Base-by-base conservation (phyloP, 1,140 invertebrate species). In the Philotrypesis tridentata region DNA sequence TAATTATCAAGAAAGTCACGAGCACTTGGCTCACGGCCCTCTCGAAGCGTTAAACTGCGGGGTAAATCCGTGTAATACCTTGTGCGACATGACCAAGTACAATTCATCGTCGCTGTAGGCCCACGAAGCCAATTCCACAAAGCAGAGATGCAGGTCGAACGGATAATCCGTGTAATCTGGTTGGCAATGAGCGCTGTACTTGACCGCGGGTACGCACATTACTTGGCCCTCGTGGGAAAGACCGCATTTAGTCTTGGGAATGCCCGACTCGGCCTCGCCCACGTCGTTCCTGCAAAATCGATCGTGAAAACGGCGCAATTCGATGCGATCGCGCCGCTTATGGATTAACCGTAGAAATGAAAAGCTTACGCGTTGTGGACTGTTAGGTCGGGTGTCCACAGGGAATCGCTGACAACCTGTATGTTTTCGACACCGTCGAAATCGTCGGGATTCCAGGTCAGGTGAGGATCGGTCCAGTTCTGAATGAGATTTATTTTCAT, bases 51-150 rank as follows among this genome's bases (percentile, higher is more conserved):
- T n/a, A n/a, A n/a, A n/a, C n/a, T n/a, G n/a, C n/a, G n/a, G n/a
- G n/a, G n/a, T n/a, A n/a, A n/a, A n/a, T n/a, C n/a, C n/a, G n/a
- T 60, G 55, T 6, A 5, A 60, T 65, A 65, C 61, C 67, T 70
- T 37, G 67, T 7, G 31, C 2, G 29, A 29, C 21, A 37, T n/a
- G 1, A 37, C 1, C 9, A 70, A 21, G 6, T 31, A n/a, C 7
- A 95, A 86, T 83, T 94, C 93, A 84, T 94, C 92, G 7, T 90
- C 92, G 3, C 88, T 91, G 72, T 94, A 90, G 79, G 93, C 91
- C 94, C 94, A 94, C 0, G 89, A 88, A 4, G 83, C 85, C 8
- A 91, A 27, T 37, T 88, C 27, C 5, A 91, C 33, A 1, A 80
- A 85, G 55, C 91, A 92, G 71, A 89, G 87, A 65, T 90, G 84